These are phyloP conservation scores for Antheraea mylitta DNA, from an alignment of 1,140 invertebrate genomes.

Conservation along the genomic window DNA sequence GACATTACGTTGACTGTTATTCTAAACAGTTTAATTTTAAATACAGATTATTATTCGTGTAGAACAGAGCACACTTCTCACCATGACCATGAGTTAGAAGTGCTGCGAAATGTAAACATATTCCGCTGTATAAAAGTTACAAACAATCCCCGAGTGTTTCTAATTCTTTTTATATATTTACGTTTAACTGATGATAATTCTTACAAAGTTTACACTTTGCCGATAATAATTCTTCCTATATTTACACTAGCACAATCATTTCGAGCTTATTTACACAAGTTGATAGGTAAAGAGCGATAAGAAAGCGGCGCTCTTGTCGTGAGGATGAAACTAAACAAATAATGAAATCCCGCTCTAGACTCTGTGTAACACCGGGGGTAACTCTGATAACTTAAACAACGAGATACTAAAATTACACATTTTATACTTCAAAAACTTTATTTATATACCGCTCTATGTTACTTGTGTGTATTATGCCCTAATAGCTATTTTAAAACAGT, in stretches of 20 bases:
- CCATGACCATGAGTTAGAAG: background rate
- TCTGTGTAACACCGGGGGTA: slow-evolving; percentile 67
- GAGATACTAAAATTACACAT: slow-evolving; percentile 35
- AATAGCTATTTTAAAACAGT: too few species aligned
- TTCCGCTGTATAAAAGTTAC: slow-evolving; percentile 13
- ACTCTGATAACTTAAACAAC: slow-evolving; percentile 53
- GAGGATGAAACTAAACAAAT: slow-evolving; percentile 70
- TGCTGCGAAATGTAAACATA: slow-evolving; percentile 8
- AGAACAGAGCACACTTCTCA: background rate
- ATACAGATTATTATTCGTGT: background rate
- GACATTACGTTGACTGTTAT: too few species aligned
- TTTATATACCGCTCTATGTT: slow-evolving; percentile 18
- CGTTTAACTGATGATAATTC: slow-evolving; percentile 53
- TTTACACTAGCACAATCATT: slow-evolving; percentile 65
- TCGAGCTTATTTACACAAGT: slow-evolving; percentile 62
- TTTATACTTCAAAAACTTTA: slow-evolving; percentile 24
- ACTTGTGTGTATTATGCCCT: background rate
- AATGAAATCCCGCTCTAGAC: slow-evolving; percentile 55
- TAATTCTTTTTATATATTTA: slow-evolving; percentile 54
- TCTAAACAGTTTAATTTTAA: too few species aligned
- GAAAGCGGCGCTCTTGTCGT: slow-evolving; percentile 64
- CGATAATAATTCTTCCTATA: slow-evolving; percentile 70
- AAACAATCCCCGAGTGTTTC: slow-evolving; percentile 14
- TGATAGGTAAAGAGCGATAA: slow-evolving; percentile 71
- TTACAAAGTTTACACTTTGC: slow-evolving; percentile 52